Conservation (phyloP, 53 echinoderm and acorn worm genomes). For the Echinometra lucunter region DNA sequence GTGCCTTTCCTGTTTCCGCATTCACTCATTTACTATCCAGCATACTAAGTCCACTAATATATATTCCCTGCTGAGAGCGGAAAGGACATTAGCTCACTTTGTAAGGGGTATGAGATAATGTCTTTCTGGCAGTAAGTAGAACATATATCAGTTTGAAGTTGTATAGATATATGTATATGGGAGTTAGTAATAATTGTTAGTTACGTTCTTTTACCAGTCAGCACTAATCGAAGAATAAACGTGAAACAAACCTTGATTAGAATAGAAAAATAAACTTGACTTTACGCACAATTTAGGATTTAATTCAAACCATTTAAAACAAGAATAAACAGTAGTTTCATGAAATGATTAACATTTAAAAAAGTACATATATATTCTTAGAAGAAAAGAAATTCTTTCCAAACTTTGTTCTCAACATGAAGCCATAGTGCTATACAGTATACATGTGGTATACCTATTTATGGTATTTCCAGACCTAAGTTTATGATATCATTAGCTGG, state of each 20-base stretch:
- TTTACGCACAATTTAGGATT: not conserved
- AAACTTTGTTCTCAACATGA: not conserved
- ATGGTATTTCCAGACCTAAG: not conserved
- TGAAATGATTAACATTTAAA: not conserved
- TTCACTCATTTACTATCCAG: not conserved
- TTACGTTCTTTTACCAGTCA: not conserved
- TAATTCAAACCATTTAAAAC: not conserved
- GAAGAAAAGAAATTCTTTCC: not conserved
- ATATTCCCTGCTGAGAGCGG: not conserved
- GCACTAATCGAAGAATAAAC: not conserved
- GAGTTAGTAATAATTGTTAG: not conserved
- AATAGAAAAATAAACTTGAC: not conserved
- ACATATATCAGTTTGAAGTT: not conserved
- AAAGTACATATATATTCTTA: not conserved
- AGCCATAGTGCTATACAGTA: not conserved
- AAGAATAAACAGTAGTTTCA: slow-evolving; percentile 2
- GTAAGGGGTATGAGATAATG: not conserved
- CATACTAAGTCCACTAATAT: not conserved
- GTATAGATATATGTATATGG: slow-evolving; percentile 6
- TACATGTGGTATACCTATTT: not conserved
- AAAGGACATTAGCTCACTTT: not conserved
- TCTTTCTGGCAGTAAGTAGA: not conserved
- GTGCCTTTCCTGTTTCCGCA: not conserved
- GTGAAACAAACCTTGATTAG: not conserved
- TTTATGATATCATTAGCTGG: not conserved